These are phyloP conservation scores for Heliconius hewitsoni DNA, from an alignment of 1,140 invertebrate species.

Conservation along the genomic window DNA sequence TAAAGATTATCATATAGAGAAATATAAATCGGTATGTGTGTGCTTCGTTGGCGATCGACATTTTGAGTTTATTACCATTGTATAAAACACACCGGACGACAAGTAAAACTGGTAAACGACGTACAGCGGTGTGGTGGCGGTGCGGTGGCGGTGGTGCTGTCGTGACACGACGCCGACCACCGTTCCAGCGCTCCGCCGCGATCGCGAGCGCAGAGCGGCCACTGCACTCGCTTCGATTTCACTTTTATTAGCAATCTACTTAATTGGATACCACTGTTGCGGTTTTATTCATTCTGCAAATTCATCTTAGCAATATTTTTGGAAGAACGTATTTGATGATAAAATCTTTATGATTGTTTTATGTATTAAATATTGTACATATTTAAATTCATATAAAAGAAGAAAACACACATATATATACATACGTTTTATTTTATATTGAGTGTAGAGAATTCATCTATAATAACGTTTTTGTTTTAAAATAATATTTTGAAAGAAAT, in stretches of 20 bases:
- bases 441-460: no score
- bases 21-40: no score
- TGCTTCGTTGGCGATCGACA: background rate
- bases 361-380: background rate
- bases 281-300: conserved; percentile 76
- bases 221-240: conserved; percentile 80
- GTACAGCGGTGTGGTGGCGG: conserved; percentile 23
- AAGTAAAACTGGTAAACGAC: background rate
- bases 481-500: no score
- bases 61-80: background rate
- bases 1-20: no score
- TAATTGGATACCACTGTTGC: conserved; percentile 79
- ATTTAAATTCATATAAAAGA: background rate
- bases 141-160: conserved; percentile 28
- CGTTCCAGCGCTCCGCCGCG: conserved; percentile 27
- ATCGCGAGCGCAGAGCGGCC: conserved; percentile 57
- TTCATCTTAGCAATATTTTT: conserved; percentile 60
- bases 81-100: background rate
- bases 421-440: no score
- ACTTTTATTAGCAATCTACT: conserved; percentile 81
- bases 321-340: conserved; percentile 17
- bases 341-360: conserved; percentile 20
- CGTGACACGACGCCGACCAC: conserved; percentile 35
- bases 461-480: no score
- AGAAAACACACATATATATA: background rate